Conservation (phyloP, 2,888 invertebrate genomes). For the Matsumyia berberina region DNA sequence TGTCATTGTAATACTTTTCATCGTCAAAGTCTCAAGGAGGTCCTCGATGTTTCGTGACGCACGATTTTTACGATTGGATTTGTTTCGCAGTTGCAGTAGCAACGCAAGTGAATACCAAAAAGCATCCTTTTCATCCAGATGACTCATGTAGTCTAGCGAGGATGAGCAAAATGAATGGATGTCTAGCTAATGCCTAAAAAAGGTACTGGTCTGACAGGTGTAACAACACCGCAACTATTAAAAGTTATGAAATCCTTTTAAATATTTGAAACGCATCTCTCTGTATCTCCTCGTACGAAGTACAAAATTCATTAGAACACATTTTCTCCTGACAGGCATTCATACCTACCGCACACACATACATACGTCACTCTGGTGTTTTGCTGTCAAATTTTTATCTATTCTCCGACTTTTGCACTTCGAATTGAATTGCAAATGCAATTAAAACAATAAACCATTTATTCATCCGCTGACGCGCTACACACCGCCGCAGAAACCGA, state of each 20-base stretch:
- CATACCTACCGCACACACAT: conserved; percentile 6
- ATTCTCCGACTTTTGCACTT: conserved; percentile 40
- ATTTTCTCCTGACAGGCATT: conserved; percentile 3
- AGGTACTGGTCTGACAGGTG: too few species aligned
- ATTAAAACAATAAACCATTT: conserved; percentile 63
- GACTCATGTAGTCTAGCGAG: too few species aligned
- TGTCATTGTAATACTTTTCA: too few species aligned
- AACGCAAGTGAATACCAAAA: too few species aligned
- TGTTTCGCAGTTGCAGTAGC: too few species aligned
- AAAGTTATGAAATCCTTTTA: neutral
- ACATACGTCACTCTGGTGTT: conserved; percentile 22
- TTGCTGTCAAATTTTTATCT: conserved; percentile 45
- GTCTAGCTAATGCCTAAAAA: too few species aligned
- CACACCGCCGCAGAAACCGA: conserved; percentile 9
- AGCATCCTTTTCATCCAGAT: too few species aligned
- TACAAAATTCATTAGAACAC: conserved; percentile 6
- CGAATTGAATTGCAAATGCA: conserved; percentile 60
- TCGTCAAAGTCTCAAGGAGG: too few species aligned
- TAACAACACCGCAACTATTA: too few species aligned
- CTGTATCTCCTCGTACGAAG: neutral
- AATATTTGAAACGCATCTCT: neutral
- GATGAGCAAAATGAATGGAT: too few species aligned
- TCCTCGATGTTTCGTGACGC: too few species aligned
- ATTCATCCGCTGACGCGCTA: conserved; percentile 12
- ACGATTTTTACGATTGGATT: too few species aligned